phyloP scores from a whole-genome alignment of 2,113 vertebrate genomes.

The Parotia lawesii region DNA sequence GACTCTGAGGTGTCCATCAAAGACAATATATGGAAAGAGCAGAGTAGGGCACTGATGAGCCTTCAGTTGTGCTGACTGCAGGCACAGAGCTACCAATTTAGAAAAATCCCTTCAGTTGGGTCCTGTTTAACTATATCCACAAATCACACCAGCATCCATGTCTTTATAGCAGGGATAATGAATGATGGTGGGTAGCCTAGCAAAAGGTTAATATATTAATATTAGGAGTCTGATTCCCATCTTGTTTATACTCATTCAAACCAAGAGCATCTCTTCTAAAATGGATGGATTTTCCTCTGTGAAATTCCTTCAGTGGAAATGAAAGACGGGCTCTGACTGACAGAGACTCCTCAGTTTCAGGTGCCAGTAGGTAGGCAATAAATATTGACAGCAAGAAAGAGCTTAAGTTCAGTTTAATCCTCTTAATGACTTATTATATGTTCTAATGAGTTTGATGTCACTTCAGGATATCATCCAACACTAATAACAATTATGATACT shows the following conservation, averaged over 20 bases:
- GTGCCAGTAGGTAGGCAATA: not conserved
- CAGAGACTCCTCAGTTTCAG: not conserved
- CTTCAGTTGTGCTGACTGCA: not conserved
- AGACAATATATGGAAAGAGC: not conserved
- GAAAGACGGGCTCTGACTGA: not conserved
- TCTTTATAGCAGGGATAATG: not conserved
- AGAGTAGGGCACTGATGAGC: not conserved
- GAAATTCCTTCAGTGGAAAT: not conserved
- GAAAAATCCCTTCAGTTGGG: not conserved
- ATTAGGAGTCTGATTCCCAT: not conserved
- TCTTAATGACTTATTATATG: conserved; percentile 1
- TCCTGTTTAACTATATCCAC: not conserved
- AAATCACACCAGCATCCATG: not conserved
- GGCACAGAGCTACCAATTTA: not conserved
- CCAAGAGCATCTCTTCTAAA: not conserved
- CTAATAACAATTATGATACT: conserved; percentile 11
- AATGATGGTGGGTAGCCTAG: not conserved
- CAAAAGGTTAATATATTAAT: not conserved
- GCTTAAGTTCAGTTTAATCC: not conserved
- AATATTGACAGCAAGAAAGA: not conserved
- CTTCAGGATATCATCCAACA: not conserved
- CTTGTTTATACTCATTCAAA: not conserved
- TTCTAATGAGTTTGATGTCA: conserved; percentile 18
- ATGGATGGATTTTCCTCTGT: not conserved
- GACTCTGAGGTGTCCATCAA: not conserved